These are phyloP conservation scores for Eudasyphora cyanicolor DNA, from an alignment of 2,888 invertebrate species.

Conservation along the genomic window DNA sequence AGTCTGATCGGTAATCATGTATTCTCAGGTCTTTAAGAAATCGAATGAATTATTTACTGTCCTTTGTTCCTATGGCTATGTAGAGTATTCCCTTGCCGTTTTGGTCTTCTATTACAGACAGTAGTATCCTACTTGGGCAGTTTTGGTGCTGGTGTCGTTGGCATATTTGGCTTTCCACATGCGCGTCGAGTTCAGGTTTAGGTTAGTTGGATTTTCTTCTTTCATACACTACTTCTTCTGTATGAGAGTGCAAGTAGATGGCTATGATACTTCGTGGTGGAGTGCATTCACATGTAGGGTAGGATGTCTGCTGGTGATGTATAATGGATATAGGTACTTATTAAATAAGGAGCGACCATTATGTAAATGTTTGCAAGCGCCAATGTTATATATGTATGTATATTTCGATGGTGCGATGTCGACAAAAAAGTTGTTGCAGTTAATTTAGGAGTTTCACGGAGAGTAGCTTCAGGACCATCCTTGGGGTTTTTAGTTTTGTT, in stretches of 20 bases:
- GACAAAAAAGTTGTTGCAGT: constrained; percentile 16
- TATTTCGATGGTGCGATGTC: background rate
- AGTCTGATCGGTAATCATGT: too few species aligned
- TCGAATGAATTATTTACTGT: too few species aligned
- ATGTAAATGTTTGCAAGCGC: constrained; percentile 72
- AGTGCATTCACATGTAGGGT: background rate
- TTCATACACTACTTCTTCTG: background rate
- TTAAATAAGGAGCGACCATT: constrained; percentile 62
- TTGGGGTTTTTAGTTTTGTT: background rate
- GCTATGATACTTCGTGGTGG: background rate
- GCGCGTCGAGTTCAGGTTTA: constrained; percentile 8
- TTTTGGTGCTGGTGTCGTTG: background rate
- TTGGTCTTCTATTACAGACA: background rate
- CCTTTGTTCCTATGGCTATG: too few species aligned
- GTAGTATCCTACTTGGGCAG: background rate
- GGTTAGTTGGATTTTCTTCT: constrained; percentile 1
- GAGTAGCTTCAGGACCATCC: constrained; percentile 2
- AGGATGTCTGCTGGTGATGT: constrained; percentile 40
- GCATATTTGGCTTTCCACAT: constrained; percentile 11
- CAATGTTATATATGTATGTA: constrained; percentile 40
- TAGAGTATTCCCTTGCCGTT: background rate
- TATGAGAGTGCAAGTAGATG: background rate
- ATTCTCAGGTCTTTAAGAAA: too few species aligned
- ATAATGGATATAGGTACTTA: constrained; percentile 28
- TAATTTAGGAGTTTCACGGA: constrained; percentile 25